Percentiles rank a stretch among this genome's conserved stretches.
These are phyloP conservation scores for Equus przewalskii DNA, from an alignment of 2,113 vertebrate species.

Conservation along the genomic window DNA sequence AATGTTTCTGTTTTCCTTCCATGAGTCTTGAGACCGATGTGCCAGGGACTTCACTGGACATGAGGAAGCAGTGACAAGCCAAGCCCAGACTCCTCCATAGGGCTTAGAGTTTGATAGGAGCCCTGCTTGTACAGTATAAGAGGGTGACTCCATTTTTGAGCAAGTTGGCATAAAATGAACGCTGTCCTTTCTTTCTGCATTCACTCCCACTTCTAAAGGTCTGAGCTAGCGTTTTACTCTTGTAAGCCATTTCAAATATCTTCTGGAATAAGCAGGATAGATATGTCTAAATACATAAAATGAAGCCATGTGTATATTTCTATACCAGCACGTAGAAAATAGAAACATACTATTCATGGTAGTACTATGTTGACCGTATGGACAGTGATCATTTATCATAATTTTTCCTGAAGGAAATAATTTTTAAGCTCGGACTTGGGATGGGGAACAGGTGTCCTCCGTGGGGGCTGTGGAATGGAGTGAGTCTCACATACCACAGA, in stretches of 20 bases:
- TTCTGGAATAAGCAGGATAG: neutral
- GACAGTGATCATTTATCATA: neutral
- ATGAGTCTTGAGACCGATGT: neutral
- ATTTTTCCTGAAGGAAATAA: slow-evolving; percentile 3
- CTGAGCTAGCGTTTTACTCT: neutral
- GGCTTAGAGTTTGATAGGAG: neutral
- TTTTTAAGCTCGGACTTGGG: neutral
- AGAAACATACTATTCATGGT: neutral
- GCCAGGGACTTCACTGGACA: neutral
- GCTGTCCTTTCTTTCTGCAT: neutral
- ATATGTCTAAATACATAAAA: neutral
- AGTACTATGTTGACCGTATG: neutral
- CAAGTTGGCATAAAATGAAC: neutral
- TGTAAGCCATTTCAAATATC: neutral
- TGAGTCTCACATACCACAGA: neutral
- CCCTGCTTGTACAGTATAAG: neutral
- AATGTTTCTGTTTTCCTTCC: neutral
- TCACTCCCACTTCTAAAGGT: neutral
- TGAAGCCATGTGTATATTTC: neutral
- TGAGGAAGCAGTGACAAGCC: neutral
- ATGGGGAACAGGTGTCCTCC: neutral
- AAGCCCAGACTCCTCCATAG: neutral
- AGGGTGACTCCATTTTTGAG: neutral
- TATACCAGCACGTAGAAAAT: neutral
- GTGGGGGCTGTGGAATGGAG: no score